Base-by-base conservation (phyloP, 2,888 invertebrate species). In the Neocrepidodera transversa region DNA sequence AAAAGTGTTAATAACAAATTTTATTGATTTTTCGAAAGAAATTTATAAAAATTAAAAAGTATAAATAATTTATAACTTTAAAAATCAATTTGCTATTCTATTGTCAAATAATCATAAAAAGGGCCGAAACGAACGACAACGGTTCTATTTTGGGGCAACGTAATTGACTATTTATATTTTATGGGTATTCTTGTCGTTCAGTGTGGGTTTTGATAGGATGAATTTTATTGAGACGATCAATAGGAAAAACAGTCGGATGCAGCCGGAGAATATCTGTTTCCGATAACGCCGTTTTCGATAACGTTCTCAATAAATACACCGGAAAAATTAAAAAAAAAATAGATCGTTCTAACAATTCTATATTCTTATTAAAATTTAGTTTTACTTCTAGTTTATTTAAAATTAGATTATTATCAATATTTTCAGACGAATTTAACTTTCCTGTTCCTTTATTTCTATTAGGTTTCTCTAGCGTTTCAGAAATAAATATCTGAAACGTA, bases 401-500 rank as follows among this genome's bases (percentile, higher is more conserved):
- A n/a, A n/a, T n/a, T n/a, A n/a, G n/a, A n/a, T n/a, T n/a, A n/a
- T n/a, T n/a, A n/a, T n/a, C n/a, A n/a, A n/a, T n/a, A n/a, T n/a
- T n/a, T 38, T 38, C 38, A 52, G 38, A 38, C 16, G 13, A 38
- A 38, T 38, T 38, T 17, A 52, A 52, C 40, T 55, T 60, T 48
- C 11, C 47, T 47, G n/a, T 47, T 32, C 32, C 51, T 43, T 50
- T 51, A 51, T 59, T 59, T 59, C 42, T 53, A 53, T 59, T 48
- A 59, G 42, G 14, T 53, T 58, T 53, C 45, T 35, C 45, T 54
- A 54, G 50, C 60, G 60, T 60, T 54, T 30, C 51, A 36, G 32
- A 45, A 50, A 49, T 50, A 48, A 48, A 58, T 58, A 23, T 53
- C 40, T 42, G 48, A 40, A 58, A 58, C 58, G 58, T 58, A 58